Base-by-base conservation (phyloP, 2,113 vertebrate genomes). In the Takifugu flavidus region DNA sequence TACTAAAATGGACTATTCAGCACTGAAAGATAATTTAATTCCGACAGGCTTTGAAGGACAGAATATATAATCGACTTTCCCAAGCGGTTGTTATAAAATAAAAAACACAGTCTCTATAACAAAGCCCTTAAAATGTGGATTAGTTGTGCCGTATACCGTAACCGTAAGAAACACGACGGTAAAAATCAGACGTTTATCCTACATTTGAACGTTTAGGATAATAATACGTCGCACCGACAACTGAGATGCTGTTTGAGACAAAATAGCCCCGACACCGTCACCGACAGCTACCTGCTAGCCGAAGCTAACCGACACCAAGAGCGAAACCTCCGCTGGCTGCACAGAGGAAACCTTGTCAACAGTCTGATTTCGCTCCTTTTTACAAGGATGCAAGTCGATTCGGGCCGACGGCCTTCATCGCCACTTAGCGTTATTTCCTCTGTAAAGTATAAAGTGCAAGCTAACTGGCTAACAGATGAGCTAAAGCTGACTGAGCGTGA, bases 381-480 rank as follows among this genome's bases (percentile, higher is more conserved):
- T 51, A 27, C 7, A 5, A 4, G 5, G n/a, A 53, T 6, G 7
- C 3, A 14, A 59, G 53, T n/a, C 25, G 25, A 28, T 15, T 49
- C 11, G 11, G 39, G 4, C 5, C 45, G 2, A 34, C 7, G 26
- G 26, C 55, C 10, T 29, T 25, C 29, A 20, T 28, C 3, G 5
- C 5, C 39, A 65, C 34, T 2, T 10, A 6, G 11, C 12, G 60
- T 31, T 68, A 45, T 56, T 46, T 11, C 14, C 25, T 25, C 61
- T 46, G 60, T 59, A 55, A 66, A 66, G n/a, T 27, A 53, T 0
- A 52, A 49, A 49, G 53, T 7, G n/a, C 6, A 4, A 65, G 70
- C 70, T 75, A 59, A 34, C 53, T 27, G 57, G 83, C 80, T 87
- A 84, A 69, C 65, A 39, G 44, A 74, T 20, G 45, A 31, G 77